Base-by-base conservation (phyloP, 2,113 vertebrate species). In the Gymnarchus niloticus region DNA sequence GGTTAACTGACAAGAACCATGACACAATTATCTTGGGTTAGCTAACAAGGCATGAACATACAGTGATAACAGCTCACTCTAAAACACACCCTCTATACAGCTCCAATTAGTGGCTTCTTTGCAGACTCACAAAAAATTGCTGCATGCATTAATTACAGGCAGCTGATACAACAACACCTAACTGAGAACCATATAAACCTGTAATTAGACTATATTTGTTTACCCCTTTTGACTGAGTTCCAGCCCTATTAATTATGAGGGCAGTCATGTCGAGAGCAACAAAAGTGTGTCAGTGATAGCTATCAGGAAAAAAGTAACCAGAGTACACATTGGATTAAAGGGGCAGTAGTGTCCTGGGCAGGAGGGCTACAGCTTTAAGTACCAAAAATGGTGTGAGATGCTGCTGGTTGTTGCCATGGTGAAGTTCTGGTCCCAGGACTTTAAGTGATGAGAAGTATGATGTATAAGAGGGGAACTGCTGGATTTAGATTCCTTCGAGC, bases 201-300 rank as follows among this genome's bases (percentile, higher is more conserved):
- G 76, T 78, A 78, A 78, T 78, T 78, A 78, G 6, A 78, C 44
- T 48, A 48, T 78, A 46, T 77, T 48, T 78, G 44, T 78, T 78
- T 46, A 78, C 44, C 44, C 44, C 3, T n/a, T 78, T n/a, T 78
- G 76, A 48, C 76, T 41, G 41, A 48, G 44, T 78, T 78, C 19
- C 76, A 78, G 44, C 44, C 44, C 76, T 41, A 0, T 78, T 78
- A 46, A 78, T 73, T 73, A 78, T 78, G 17, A 48, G 44, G 41
- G 12, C 44, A 37, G 23, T 23, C 44, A 78, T 48, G 73, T 77
- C 28, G 76, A 78, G 76, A 37, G 21, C 44, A 44, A 37, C 44
- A 48, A 78, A 23, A 78, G 44, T 2, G 23, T 48, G 41, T 46
- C 44, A n/a, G 41, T 46, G 23, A 41, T 12, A 46, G 76, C 76